Evolutionary conservation across 2,888 invertebrate species (phyloP).

Genomic region (Oxyteleia sp.): DNA sequence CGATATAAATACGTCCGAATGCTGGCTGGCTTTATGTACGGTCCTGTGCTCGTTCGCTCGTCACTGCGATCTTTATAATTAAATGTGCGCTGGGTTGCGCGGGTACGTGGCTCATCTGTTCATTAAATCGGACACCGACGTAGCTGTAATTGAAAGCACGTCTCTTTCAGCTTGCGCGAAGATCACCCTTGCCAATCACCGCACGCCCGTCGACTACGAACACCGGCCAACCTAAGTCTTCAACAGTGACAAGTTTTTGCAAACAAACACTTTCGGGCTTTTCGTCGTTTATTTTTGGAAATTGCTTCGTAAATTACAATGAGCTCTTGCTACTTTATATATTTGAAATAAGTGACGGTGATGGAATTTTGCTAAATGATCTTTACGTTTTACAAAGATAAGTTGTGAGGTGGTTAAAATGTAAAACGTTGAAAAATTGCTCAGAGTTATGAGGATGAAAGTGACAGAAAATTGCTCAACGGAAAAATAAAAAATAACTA

Average conservation of each 20-base stretch:
- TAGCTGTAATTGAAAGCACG: slow-evolving; percentile 86
- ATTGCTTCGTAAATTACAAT: neutral
- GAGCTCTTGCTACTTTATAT: too few relatives aligned
- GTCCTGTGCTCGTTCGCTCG: slow-evolving; percentile 40
- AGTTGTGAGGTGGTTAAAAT: too few relatives aligned
- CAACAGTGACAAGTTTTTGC: neutral
- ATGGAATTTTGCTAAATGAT: too few relatives aligned
- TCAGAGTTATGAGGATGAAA: too few relatives aligned
- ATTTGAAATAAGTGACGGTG: too few relatives aligned
- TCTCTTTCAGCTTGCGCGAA: slow-evolving; percentile 76
- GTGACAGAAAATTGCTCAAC: too few relatives aligned
- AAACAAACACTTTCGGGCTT: neutral
- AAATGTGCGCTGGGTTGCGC: slow-evolving; percentile 84
- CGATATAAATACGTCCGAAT: slow-evolving; percentile 82
- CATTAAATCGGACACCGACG: slow-evolving; percentile 85
- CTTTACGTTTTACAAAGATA: too few relatives aligned
- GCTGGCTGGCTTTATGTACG: slow-evolving; percentile 22
- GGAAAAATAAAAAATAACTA: too few relatives aligned
- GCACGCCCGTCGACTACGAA: neutral
- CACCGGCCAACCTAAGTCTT: neutral
- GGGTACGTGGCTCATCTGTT: slow-evolving; percentile 81
- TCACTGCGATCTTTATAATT: slow-evolving; percentile 81
- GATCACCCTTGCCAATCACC: slow-evolving; percentile 50
- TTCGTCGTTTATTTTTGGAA: neutral
- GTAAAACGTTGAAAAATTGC: too few relatives aligned